phyloP scores from a whole-genome alignment of 2,797 vertebrate genomes.

The Sciaenops ocellatus region DNA sequence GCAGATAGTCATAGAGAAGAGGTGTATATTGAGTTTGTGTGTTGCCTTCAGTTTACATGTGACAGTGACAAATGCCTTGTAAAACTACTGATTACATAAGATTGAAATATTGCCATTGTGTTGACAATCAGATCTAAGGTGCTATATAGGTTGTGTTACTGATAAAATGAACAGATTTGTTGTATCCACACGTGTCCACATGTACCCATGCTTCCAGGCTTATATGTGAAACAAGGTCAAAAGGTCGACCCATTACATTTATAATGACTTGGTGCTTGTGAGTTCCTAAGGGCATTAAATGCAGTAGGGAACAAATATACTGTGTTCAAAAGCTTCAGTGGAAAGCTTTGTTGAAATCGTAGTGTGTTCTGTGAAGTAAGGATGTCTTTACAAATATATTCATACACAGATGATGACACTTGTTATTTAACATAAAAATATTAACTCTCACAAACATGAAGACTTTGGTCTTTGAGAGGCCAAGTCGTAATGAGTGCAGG shows the following conservation, averaged over 20 bases:
- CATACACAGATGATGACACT: not conserved
- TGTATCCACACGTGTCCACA: not conserved
- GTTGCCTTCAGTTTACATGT: not conserved
- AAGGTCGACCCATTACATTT: not conserved
- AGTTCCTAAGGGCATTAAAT: not conserved
- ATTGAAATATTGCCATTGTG: not conserved
- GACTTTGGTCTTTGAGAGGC: constrained; percentile 2
- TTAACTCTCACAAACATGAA: constrained; percentile 5
- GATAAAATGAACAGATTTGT: not conserved
- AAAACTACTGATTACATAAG: not conserved
- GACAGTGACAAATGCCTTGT: not conserved
- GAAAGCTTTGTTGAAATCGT: not conserved
- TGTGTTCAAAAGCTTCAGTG: not conserved
- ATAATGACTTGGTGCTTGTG: not conserved
- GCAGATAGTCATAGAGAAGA: not conserved
- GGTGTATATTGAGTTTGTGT: not conserved
- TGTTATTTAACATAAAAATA: not conserved
- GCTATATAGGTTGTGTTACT: constrained; percentile 7
- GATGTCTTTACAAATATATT: not conserved
- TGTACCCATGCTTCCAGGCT: not conserved
- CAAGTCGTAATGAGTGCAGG: constrained; percentile 6
- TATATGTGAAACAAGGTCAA: constrained; percentile 9
- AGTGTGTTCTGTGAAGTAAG: not conserved
- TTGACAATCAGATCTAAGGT: not conserved
- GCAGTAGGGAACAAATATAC: not conserved